Evolutionary conservation across 2,797 vertebrate genomes (phyloP).

Genomic region (Cuniculus paca): DNA sequence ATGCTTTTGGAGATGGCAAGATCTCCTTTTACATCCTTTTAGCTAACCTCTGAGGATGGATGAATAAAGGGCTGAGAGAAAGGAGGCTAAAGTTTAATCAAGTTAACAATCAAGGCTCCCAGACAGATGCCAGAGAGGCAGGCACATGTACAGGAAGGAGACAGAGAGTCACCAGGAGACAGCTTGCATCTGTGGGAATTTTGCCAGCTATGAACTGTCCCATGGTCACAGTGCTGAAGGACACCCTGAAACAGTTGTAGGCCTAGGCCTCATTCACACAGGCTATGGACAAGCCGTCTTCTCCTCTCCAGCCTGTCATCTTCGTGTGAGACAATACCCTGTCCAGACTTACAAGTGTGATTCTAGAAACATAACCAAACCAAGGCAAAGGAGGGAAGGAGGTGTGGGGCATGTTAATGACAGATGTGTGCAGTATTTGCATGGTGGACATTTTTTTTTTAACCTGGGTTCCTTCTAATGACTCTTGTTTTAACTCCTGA

Average conservation of each 20-base stretch:
- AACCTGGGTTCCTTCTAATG: constrained; percentile 55
- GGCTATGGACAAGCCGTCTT: not conserved
- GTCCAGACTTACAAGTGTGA: not conserved
- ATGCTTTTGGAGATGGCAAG: not conserved
- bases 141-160: not conserved
- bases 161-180: not conserved
- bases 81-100: not conserved
- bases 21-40: not conserved
- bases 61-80: not conserved
- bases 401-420: not conserved
- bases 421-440: fast-evolving
- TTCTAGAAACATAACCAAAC: not conserved
- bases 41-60: not conserved
- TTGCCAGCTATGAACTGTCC: not conserved
- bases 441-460: not conserved
- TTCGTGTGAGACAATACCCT: not conserved
- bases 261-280: not conserved
- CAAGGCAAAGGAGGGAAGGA: not conserved
- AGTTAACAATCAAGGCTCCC: not conserved
- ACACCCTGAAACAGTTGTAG: not conserved
- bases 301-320: not conserved
- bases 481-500: constrained; percentile 62
- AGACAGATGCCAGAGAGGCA: not conserved
- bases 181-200: not conserved
- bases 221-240: not conserved